These are phyloP conservation scores for Coenonympha arcania DNA, from an alignment of 2,888 invertebrate species.

Conservation along the genomic window DNA sequence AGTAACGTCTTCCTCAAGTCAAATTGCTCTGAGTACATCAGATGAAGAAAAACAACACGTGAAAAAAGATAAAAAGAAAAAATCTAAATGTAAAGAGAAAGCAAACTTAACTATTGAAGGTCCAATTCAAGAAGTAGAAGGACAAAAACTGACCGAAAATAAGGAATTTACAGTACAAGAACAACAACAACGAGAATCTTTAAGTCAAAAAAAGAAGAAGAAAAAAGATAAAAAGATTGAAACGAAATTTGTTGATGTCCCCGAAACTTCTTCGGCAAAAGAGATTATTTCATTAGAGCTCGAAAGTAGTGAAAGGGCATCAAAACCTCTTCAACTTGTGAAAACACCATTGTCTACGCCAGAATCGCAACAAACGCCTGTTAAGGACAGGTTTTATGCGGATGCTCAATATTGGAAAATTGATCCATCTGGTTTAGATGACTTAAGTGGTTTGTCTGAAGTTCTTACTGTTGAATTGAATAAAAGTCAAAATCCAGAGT, in stretches of 20 bases:
- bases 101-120: constrained; percentile 27
- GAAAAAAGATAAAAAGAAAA: constrained; percentile 57
- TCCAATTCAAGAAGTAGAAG: constrained; percentile 22
- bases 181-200: constrained; percentile 18
- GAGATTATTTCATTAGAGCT: constrained; percentile 36
- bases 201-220: constrained; percentile 51
- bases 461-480: constrained; percentile 36
- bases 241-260: constrained; percentile 22
- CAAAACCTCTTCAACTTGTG: constrained; percentile 25
- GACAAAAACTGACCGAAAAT: constrained; percentile 23
- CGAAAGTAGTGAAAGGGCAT: constrained; percentile 19
- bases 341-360: constrained; percentile 52
- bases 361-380: constrained; percentile 57
- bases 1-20: constrained; percentile 36
- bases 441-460: constrained; percentile 42
- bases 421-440: constrained; percentile 44
- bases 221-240: constrained; percentile 46
- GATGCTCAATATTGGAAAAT: constrained; percentile 68
- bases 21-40: constrained; percentile 35
- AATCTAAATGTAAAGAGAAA: constrained; percentile 40
- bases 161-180: constrained; percentile 21
- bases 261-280: constrained; percentile 30
- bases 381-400: constrained; percentile 60
- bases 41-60: constrained; percentile 45
- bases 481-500: constrained; percentile 5